Evolutionary conservation across 2,797 vertebrate genomes (phyloP).

Genomic region (Dipus sagitta): DNA sequence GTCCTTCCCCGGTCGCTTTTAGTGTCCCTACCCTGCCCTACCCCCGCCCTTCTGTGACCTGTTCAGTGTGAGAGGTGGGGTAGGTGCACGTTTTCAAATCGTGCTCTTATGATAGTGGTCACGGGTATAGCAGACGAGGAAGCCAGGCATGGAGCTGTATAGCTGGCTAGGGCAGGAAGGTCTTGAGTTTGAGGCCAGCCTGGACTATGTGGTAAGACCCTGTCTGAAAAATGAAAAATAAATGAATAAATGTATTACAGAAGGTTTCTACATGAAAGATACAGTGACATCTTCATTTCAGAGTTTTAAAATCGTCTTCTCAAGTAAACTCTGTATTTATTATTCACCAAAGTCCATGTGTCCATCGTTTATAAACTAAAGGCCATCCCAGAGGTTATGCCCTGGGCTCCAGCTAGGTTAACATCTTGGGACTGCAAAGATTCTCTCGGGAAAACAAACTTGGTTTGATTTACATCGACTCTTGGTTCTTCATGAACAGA

Average conservation of each 20-base stretch:
- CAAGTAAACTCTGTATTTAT: not conserved
- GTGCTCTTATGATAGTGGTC: too few species aligned
- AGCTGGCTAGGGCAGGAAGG: not conserved
- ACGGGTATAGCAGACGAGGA: not conserved
- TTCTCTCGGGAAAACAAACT: not conserved
- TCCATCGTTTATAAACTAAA: not conserved
- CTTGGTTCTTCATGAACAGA: not conserved
- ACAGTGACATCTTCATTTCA: not conserved
- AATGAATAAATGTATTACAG: not conserved
- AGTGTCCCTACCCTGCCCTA: too few species aligned
- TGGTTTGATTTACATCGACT: not conserved
- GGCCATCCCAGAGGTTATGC: not conserved
- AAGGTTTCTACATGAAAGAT: not conserved
- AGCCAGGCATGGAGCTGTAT: not conserved
- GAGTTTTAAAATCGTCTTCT: not conserved
- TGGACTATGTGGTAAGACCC: not conserved
- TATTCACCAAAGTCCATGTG: not conserved
- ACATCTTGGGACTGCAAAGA: rapidly evolving
- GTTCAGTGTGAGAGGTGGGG: too few species aligned
- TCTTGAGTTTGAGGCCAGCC: not conserved
- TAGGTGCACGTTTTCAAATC: not conserved
- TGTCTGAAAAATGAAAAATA: not conserved
- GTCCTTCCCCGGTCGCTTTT: not conserved
- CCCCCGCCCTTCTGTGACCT: not conserved
- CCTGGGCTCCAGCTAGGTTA: not conserved